phyloP scores from a whole-genome alignment of 1,140 invertebrate genomes.

The Ruditapes philippinarum region DNA sequence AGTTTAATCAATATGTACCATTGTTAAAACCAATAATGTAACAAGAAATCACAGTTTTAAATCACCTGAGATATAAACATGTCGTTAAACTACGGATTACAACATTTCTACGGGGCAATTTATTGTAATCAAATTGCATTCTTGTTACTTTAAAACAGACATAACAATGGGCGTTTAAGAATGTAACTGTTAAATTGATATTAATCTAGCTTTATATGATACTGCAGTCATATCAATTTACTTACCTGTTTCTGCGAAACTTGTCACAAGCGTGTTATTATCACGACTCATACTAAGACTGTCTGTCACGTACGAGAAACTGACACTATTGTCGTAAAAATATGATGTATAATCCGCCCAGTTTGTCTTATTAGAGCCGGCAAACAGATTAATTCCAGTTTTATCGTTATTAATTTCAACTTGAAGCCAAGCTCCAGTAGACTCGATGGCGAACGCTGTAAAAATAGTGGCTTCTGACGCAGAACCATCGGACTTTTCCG shows the following conservation, averaged over 20 bases:
- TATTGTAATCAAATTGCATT: too few relatives aligned
- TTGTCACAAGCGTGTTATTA: conserved; percentile 29
- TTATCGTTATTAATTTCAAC: conserved; percentile 32
- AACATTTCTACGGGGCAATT: too few relatives aligned
- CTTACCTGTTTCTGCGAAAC: conserved; percentile 11
- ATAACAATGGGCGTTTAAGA: too few relatives aligned
- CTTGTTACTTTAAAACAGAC: too few relatives aligned
- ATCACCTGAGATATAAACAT: neutral
- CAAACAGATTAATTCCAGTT: conserved; percentile 40
- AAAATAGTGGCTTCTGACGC: conserved; percentile 42
- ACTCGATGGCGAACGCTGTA: conserved; percentile 21
- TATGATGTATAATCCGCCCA: conserved; percentile 37
- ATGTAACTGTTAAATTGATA: too few relatives aligned
- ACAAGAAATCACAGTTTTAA: neutral
- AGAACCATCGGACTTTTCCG: conserved; percentile 69
- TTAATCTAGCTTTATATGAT: too few relatives aligned
- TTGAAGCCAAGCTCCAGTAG: conserved; percentile 21
- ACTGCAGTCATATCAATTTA: neutral
- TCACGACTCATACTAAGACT: neutral
- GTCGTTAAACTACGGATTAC: neutral
- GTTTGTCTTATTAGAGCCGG: neutral
- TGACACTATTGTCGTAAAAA: neutral
- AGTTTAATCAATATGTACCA: neutral
- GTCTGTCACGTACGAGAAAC: neutral
- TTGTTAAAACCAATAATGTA: neutral